phyloP scores from a whole-genome alignment of 2,113 vertebrate genomes.

The Drymodes brunneopygia region DNA sequence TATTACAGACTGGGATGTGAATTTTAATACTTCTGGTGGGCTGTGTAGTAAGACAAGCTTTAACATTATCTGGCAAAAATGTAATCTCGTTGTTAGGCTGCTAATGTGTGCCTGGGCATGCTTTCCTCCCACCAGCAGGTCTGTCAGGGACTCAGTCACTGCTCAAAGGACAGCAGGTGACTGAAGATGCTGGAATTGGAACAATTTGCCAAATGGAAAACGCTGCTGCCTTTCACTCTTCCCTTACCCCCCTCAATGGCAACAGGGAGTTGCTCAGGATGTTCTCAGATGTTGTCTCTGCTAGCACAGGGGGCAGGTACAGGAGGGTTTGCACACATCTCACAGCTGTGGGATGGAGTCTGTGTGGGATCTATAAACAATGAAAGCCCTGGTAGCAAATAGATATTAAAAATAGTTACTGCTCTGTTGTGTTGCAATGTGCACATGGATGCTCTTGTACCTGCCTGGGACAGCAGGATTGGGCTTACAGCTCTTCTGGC shows the following conservation, averaged over 20 bases:
- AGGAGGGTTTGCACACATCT: neutral
- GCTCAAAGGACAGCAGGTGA: neutral
- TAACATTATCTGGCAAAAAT: conserved; percentile 16
- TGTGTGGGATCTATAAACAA: neutral
- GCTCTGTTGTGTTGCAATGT: neutral
- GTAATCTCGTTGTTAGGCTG: neutral
- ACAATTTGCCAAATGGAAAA: neutral
- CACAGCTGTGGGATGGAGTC: neutral
- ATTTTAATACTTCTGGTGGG: conserved; percentile 29
- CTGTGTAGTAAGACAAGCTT: conserved; percentile 8
- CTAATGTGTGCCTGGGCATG: conserved; percentile 4
- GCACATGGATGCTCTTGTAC: neutral
- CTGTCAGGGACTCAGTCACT: neutral
- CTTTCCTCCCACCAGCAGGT: conserved; percentile 1
- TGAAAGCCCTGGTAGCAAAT: neutral
- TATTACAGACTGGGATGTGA: conserved; percentile 5
- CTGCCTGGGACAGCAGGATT: neutral
- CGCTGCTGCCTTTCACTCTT: neutral
- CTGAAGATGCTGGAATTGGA: neutral
- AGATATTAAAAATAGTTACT: neutral
- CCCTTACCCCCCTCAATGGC: neutral
- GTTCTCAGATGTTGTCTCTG: neutral
- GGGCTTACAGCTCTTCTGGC: neutral
- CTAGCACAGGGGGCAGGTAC: neutral
- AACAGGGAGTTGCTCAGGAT: neutral